Base-by-base conservation (phyloP, 2,113 vertebrate genomes). In the Lepus europaeus region DNA sequence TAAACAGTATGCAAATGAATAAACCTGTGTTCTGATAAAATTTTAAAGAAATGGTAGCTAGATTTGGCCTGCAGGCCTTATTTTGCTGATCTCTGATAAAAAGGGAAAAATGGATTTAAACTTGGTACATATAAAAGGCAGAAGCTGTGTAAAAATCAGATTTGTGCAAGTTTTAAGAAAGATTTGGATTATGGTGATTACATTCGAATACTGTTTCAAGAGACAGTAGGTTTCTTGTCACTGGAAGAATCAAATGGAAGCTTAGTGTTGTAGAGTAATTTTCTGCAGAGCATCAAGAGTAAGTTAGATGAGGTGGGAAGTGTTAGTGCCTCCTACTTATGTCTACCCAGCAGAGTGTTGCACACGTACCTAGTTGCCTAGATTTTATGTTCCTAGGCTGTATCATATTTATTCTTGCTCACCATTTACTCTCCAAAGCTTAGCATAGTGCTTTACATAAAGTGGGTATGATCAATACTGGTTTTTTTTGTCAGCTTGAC, bases 121-220 rank as follows among this genome's bases (percentile, higher is more conserved):
- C 8, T 64, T 19, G 36, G 9, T 69, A 23, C 64, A 12, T 68
- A 9, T 22, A 76, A 68, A 92, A 90, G 59, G 76, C 31, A 84
- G 53, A 89, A 84, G 9, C 77, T 90, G 63, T 56, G 33, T n/a
- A 88, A 70, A 90, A 88, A 63, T 81, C 14, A 49, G 72, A 94
- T 85, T 51, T 53, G 81, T 77, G 29, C 17, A 68, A n/a, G 77
- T 95, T 95, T 77, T 80, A 85, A 93, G 72, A 68, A 33, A 63
- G 27, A 12, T 56, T 63, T 92, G 94, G 81, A 36, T 84, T 81
- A 73, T 51, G 19, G 31, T 36, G 61, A 90, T 84, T n/a, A 33
- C 16, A 64, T 77, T 13, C 27, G 45, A 77, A 64, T 8, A 63
- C 20, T 68, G 14, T 53, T 80, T 77, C 45, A 69, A 36, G 68